These are phyloP conservation scores for Leuciscus waleckii DNA, from an alignment of 2,797 vertebrate species.

Conservation along the genomic window DNA sequence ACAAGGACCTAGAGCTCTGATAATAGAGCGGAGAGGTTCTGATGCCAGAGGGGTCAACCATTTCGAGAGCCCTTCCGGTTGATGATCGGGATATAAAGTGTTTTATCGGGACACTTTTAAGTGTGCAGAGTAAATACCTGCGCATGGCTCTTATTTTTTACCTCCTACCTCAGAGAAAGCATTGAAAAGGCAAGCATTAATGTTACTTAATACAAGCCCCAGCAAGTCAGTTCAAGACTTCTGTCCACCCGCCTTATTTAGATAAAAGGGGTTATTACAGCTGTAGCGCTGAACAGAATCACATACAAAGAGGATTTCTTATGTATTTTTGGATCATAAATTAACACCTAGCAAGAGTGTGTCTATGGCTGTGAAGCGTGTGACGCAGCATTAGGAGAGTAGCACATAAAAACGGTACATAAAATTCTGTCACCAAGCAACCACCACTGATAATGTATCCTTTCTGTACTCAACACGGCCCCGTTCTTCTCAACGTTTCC, in stretches of 20 bases:
- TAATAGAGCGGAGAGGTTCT: neutral
- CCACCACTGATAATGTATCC: neutral
- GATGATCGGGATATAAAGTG: neutral
- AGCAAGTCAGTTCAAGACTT: slow-evolving; percentile 17
- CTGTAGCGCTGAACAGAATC: neutral
- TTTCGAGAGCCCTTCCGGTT: neutral
- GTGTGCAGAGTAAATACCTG: slow-evolving; percentile 37
- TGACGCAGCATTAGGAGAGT: neutral
- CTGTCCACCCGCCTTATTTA: neutral
- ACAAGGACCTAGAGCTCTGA: neutral
- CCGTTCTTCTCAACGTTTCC: neutral
- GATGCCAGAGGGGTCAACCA: neutral
- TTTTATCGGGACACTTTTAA: slow-evolving; percentile 17
- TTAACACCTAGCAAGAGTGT: slow-evolving; percentile 18
- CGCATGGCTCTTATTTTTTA: slow-evolving; percentile 16
- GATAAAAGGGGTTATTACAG: slow-evolving; percentile 8
- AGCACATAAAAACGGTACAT: neutral
- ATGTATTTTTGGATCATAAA: slow-evolving; percentile 30
- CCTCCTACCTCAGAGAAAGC: neutral
- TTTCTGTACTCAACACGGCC: neutral
- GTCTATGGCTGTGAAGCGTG: slow-evolving; percentile 21
- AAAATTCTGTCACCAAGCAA: slow-evolving; percentile 4
- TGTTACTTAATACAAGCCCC: slow-evolving; percentile 10
- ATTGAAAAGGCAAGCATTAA: neutral
- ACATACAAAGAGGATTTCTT: neutral